Percentiles rank a stretch among this genome's conserved stretches.
Conservation (phyloP, 2,797 vertebrate genomes). For the Brotula barbata region DNA sequence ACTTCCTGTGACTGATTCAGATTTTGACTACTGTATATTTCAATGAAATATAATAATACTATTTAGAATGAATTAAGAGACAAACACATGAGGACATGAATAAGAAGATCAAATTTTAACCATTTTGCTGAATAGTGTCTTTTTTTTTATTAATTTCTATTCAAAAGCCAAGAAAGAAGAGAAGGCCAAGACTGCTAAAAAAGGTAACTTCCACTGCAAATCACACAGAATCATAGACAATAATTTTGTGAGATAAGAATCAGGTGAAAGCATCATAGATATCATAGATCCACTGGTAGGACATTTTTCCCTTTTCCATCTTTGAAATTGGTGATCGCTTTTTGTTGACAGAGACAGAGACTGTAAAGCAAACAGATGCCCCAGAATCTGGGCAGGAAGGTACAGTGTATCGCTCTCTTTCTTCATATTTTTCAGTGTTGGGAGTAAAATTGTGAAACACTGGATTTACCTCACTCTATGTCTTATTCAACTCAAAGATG, state of each 20-base stretch:
- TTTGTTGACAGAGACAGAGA: slow-evolving; percentile 55
- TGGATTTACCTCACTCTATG: no score
- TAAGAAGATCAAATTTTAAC: background rate
- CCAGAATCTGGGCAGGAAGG: slow-evolving; percentile 66
- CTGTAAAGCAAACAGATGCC: slow-evolving; percentile 53
- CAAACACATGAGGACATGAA: no score
- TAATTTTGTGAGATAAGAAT: background rate
- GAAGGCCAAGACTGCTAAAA: slow-evolving; percentile 53
- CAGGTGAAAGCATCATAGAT: no score
- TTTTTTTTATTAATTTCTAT: slow-evolving; percentile 28
- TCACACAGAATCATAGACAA: background rate
- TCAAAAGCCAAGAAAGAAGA: slow-evolving; percentile 54
- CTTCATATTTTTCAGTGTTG: no score
- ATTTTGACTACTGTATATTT: no score
- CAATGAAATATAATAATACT: no score
- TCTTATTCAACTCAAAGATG: no score
- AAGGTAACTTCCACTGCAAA: slow-evolving; percentile 50
- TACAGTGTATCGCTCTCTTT: slow-evolving; percentile 16
- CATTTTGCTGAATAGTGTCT: background rate
- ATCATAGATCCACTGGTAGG: background rate
- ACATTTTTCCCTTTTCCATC: background rate
- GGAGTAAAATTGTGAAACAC: no score
- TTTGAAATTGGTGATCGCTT: background rate
- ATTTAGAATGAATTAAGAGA: no score
- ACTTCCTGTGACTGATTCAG: no score